phyloP scores from a whole-genome alignment of 2,888 invertebrate genomes.

The Saturnia japonica region DNA sequence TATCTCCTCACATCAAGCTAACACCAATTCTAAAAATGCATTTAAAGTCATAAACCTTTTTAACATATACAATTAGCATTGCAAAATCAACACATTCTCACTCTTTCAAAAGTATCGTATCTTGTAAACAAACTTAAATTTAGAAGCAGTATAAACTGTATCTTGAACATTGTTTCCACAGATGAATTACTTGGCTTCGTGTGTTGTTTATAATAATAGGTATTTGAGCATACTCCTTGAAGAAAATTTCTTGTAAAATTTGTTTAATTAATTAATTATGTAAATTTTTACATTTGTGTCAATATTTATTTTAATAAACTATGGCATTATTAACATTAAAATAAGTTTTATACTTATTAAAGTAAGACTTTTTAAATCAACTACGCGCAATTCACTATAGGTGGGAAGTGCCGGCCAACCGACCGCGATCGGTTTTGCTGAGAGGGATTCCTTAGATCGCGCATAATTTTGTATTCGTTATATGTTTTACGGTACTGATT shows the following conservation, averaged over 20 bases:
- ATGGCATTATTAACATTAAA: background rate
- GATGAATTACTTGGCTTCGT: background rate
- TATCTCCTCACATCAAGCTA: background rate
- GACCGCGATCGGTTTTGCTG: too few relatives aligned
- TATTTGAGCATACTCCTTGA: background rate
- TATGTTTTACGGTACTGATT: too few relatives aligned
- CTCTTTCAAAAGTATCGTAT: background rate
- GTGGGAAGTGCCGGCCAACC: too few relatives aligned
- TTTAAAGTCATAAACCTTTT: background rate
- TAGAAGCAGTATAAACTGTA: conserved; percentile 6
- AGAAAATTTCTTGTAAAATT: background rate
- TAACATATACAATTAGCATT: background rate
- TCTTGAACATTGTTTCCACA: conserved; percentile 12
- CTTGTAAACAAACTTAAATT: conserved; percentile 11
- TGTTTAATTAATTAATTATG: background rate
- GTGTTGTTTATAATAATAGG: background rate
- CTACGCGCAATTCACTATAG: background rate
- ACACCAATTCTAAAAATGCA: background rate
- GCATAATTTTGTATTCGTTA: too few relatives aligned
- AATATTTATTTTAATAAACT: background rate
- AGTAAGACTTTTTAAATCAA: background rate
- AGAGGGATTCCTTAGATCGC: too few relatives aligned
- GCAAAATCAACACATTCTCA: background rate
- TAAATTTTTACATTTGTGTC: background rate
- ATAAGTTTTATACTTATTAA: background rate